These are phyloP conservation scores for Agriopis marginaria DNA, from an alignment of 2,888 invertebrate species.

Conservation along the genomic window DNA sequence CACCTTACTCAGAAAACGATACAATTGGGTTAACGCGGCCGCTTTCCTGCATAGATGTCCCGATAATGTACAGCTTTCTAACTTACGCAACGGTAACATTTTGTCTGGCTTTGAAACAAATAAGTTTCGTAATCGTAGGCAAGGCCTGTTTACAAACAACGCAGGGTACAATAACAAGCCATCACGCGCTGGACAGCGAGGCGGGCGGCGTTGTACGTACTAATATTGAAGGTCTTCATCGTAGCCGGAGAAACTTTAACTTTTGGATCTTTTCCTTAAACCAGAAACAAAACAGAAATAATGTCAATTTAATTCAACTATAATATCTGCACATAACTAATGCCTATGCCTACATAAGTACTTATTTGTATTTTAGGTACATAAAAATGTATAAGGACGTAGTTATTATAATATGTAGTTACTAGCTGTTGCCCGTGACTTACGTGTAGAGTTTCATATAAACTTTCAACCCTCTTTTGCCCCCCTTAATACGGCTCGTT, in stretches of 20 bases:
- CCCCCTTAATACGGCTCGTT: too few relatives aligned
- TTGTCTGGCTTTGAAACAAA: conserved; percentile 64
- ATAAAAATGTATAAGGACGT: too few relatives aligned
- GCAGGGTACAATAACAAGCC: conserved; percentile 22
- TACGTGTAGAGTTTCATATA: too few relatives aligned
- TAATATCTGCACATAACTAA: too few relatives aligned
- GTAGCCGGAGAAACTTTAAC: conserved; percentile 12
- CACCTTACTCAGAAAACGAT: conserved; percentile 26
- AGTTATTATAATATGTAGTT: too few relatives aligned
- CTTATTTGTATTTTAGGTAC: too few relatives aligned
- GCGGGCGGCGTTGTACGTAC: conserved; percentile 17
- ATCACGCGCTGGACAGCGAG: background rate
- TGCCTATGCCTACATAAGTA: too few relatives aligned
- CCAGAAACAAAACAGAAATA: too few relatives aligned
- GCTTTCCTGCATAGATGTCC: conserved; percentile 44
- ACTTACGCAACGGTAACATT: conserved; percentile 64
- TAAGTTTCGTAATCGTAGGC: conserved; percentile 60
- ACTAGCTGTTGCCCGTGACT: too few relatives aligned
- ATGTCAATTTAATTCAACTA: too few relatives aligned
- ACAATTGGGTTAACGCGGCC: conserved; percentile 31
- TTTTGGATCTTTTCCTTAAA: too few relatives aligned
- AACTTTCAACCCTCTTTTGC: too few relatives aligned
- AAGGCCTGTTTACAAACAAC: conserved; percentile 52
- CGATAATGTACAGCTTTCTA: conserved; percentile 61
- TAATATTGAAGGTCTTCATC: conserved; percentile 37